Evolutionary conservation across 1,140 invertebrate species (phyloP), one percentile per base, ranked within the genome.

Genomic region (Apocrypta bakeri): DNA sequence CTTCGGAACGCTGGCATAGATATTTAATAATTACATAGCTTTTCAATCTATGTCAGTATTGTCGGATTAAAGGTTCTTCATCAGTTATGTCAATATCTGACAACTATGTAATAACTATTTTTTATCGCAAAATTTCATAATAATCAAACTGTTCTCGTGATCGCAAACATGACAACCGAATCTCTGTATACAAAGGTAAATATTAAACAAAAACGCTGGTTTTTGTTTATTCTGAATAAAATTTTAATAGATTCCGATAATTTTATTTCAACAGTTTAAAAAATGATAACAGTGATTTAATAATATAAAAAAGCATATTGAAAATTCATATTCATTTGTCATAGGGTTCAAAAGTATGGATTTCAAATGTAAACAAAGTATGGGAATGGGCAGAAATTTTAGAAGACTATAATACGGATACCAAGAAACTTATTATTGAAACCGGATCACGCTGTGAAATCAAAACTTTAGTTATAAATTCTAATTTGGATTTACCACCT

Each of bases 401-500:
- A 73, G 95, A 97, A 83, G 95, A 98, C 90, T 98, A 96, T 92
- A 94, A 94, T 21, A 82, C 88, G 40, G 93, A 93, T 29, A 94
- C 94, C 14, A 86, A 82, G 8, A 91, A 86, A 2, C 89, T 95
- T 1, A 90, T 94, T 84, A 93, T 97, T 73, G 90, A 93, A 25
- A 94, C 95, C 83, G 95, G 97, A 31, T 95, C 96, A 87, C 94
- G 93, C 72, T 93, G 92, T 25, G 93, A 89, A 86, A 93, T 89
- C 86, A 95, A 93, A 90, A 88, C 86, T 87, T 78, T 92, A 56
- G 90, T 93, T 86, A 93, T 97, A n/a, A 94, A 94, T 87, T 91
- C 93, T 85, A 95, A 96, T 85, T 93, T 93, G 24, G 94, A 97
- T 83, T 92, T 99, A 71, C 98, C 98, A 0, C 98, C 97, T 11